A percentile compares a stretch with the other conserved stretches of the same genome.
Conservation (phyloP, 2,888 invertebrate species). For the Spisula solida region DNA sequence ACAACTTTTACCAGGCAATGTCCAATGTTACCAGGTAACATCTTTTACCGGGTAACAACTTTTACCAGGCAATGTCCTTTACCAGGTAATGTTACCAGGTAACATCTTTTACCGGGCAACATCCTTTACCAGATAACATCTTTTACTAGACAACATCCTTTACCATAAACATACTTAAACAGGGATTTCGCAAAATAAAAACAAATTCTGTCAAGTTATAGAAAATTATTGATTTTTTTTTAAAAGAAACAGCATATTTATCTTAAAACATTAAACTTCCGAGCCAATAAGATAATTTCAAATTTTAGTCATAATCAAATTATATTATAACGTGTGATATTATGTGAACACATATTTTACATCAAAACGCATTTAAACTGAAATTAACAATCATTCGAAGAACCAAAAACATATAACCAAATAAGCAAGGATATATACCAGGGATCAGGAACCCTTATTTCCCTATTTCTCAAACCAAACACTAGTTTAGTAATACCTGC, state of each 20-base stretch:
- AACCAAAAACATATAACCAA: constrained; percentile 11
- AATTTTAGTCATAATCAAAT: not conserved
- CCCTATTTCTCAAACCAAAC: constrained; percentile 13
- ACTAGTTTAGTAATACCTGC: constrained; percentile 47
- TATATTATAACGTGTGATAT: not conserved
- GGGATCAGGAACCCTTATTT: constrained; percentile 12
- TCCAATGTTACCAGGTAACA: too few relatives aligned
- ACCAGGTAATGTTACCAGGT: too few relatives aligned
- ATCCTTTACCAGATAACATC: too few relatives aligned
- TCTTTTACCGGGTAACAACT: too few relatives aligned
- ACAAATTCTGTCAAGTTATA: too few relatives aligned
- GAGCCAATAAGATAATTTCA: not conserved
- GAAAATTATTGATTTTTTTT: too few relatives aligned
- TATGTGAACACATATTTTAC: not conserved
- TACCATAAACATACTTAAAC: too few relatives aligned
- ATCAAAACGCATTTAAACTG: not conserved
- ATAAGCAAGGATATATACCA: not conserved
- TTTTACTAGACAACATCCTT: too few relatives aligned
- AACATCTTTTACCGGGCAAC: too few relatives aligned
- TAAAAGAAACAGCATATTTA: not conserved
- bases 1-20: too few relatives aligned
- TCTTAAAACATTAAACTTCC: not conserved
- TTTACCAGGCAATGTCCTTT: too few relatives aligned
- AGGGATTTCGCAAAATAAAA: too few relatives aligned
- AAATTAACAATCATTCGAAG: not conserved